A percentile compares a stretch with the other conserved stretches of the same genome.
Conservation (phyloP, 2,888 invertebrate species). For the Argynnis bischoffii region DNA sequence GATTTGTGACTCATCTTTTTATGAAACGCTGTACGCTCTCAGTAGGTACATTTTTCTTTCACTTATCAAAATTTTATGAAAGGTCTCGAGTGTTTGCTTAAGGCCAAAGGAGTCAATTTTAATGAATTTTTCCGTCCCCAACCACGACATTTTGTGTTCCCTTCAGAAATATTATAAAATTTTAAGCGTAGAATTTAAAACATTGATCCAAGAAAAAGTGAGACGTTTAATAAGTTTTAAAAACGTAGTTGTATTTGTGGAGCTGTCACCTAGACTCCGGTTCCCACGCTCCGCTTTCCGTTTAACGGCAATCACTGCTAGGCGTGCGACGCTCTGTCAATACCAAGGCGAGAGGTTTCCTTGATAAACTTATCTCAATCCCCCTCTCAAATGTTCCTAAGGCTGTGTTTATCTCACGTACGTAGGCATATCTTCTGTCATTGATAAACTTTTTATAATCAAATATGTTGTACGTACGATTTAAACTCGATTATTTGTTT, state of each 20-base stretch:
- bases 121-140: background rate
- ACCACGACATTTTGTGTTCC: background rate
- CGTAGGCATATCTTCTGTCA: slow-evolving; percentile 46
- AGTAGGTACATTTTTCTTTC: slow-evolving; percentile 43
- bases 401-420: slow-evolving; percentile 76
- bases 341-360: slow-evolving; percentile 79
- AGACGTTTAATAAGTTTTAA: slow-evolving; percentile 21
- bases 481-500: background rate
- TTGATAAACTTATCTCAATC: slow-evolving; percentile 78
- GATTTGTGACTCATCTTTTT: slow-evolving; percentile 70
- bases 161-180: background rate
- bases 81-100: slow-evolving; percentile 16
- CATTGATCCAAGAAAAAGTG: slow-evolving; percentile 8
- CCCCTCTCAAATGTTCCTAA: slow-evolving; percentile 54
- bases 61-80: slow-evolving; percentile 47
- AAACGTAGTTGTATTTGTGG: slow-evolving; percentile 29
- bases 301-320: slow-evolving; percentile 77
- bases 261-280: slow-evolving; percentile 41
- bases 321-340: slow-evolving; percentile 79
- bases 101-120: background rate
- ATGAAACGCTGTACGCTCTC: slow-evolving; percentile 52
- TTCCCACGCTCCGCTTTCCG: slow-evolving; percentile 67
- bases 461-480: slow-evolving; percentile 1
- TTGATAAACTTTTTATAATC: slow-evolving; percentile 27
- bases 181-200: background rate